Evolutionary conservation across 2,113 vertebrate genomes (phyloP), one percentile per base, ranked within the genome.

Genomic region (Caranx ignobilis): DNA sequence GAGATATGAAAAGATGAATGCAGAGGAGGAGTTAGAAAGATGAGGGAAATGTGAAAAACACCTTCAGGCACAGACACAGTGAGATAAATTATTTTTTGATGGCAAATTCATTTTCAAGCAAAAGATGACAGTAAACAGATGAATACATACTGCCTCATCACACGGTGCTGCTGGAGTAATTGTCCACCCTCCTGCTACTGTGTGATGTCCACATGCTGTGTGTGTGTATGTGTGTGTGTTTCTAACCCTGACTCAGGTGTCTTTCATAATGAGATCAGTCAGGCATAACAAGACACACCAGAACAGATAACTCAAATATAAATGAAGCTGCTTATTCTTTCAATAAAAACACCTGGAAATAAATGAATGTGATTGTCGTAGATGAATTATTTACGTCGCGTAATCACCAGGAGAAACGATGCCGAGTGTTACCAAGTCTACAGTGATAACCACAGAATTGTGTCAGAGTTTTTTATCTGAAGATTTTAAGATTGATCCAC

Each of bases 51-150:
- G 66, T 69, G 21, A 59, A 43, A 66, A 79, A 54, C 43, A 26
- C 45, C 21, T 32, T 21, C 48, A 77, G 35, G 15, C 37, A 21
- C 47, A 64, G 43, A 60, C 13, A 34, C 56, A 66, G 18, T 0
- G 65, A 68, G 16, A 73, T 63, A 0, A 77, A 48, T 82, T 73
- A 32, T 87, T 76, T 73, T 68, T 37, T 60, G 61, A 72, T 64
- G 71, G 71, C 50, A 68, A 84, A 85, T 34, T 47, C 37, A 47
- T 67, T 67, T 85, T 71, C 45, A 75, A 37, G 73, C 34, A 74
- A 37, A 79, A 79, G n/a, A 86, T 69, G 55, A 64, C 47, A 66
- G 72, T 56, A 81, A 79, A 77, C 60, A 75, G 60, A 79, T 63
- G 63, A 82, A 68, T 68, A 43, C 35, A 31, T 34, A 41, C 61